Percentiles rank a stretch among this genome's conserved stretches.
These are phyloP conservation scores for Sceloporus tristichus DNA, from an alignment of 2,113 vertebrate species.

Conservation along the genomic window DNA sequence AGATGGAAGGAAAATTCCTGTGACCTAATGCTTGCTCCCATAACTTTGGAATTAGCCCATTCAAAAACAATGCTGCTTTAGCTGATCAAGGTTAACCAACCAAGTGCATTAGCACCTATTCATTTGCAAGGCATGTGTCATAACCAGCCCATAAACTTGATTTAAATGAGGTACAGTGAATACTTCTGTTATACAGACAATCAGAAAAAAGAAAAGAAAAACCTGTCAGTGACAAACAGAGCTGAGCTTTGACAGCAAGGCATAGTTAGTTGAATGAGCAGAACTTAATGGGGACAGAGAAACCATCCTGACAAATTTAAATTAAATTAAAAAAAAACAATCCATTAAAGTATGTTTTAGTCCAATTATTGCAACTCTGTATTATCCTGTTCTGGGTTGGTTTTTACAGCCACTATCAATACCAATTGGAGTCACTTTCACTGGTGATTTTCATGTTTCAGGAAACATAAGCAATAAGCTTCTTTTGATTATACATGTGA, in stretches of 20 bases:
- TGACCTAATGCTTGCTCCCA: not conserved
- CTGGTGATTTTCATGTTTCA: not conserved
- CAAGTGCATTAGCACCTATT: not conserved
- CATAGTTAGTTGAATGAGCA: not conserved
- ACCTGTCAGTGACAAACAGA: not conserved
- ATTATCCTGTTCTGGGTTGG: not conserved
- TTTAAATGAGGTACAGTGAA: not conserved
- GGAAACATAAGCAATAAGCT: slow-evolving; percentile 19
- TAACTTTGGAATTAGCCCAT: not conserved
- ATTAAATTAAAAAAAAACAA: not conserved
- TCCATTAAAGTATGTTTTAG: not conserved
- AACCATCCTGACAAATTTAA: not conserved
- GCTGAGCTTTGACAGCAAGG: not conserved
- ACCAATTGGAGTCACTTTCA: not conserved
- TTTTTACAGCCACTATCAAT: not conserved
- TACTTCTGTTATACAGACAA: not conserved
- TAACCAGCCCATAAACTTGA: not conserved
- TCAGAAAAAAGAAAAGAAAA: not conserved
- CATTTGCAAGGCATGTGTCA: not conserved
- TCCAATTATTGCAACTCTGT: not conserved
- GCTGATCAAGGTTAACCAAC: not conserved
- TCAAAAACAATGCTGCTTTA: not conserved
- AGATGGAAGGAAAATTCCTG: not conserved
- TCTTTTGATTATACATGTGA: slow-evolving; percentile 4
- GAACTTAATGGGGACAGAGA: not conserved